Base-by-base conservation (phyloP, 2,888 invertebrate genomes). In the Trissonchulus sp. region DNA sequence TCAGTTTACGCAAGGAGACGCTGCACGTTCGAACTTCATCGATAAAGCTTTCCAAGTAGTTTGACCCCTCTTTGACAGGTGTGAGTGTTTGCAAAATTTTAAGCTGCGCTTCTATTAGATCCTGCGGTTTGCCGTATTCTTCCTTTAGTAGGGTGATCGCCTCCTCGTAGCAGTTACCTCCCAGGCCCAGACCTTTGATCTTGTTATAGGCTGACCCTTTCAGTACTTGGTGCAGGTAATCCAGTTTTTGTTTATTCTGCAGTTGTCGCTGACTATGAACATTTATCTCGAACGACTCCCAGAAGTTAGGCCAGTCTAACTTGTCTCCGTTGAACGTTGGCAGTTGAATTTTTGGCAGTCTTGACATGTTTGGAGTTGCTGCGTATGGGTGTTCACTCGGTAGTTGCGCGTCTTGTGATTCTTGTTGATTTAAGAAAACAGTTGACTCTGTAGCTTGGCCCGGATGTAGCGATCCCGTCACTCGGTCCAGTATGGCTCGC, bases 141-240 rank as follows among this genome's bases (percentile, higher is more conserved):
- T 18, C 18, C n/a, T 60, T 60, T n/a, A 60, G 60, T 18, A 60
- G 18, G n/a, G 60, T n/a, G n/a, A 60, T 18, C 18, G 60, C 60
- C n/a, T 60, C 60, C 18, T 60, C 18, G 60, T 60, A 60, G 60
- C n/a, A 18, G 18, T n/a, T n/a, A 60, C 18, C 60, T 60, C n/a
- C 60, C n/a, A 60, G n/a, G n/a, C 60, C 60, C 60, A 60, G 60
- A 60, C 60, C 60, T 60, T n/a, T 18, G 60, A 60, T 60, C 60
- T 60, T 60, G 60, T 60, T 60, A 18, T 18, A n/a, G 18, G 60
- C 60, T n/a, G 60, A 18, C n/a, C 60, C 60, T 60, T 60, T 60
- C n/a, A 60, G 60, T 60, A 60, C 60, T n/a, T n/a, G 60, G n/a
- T 60, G 60, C 60, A 60, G n/a, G n/a, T 60, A 60, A n/a, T 60